Percentiles rank a stretch among this genome's conserved stretches.
phyloP scores from a whole-genome alignment of 2,888 invertebrate species.

The Ectropis crepuscularia region DNA sequence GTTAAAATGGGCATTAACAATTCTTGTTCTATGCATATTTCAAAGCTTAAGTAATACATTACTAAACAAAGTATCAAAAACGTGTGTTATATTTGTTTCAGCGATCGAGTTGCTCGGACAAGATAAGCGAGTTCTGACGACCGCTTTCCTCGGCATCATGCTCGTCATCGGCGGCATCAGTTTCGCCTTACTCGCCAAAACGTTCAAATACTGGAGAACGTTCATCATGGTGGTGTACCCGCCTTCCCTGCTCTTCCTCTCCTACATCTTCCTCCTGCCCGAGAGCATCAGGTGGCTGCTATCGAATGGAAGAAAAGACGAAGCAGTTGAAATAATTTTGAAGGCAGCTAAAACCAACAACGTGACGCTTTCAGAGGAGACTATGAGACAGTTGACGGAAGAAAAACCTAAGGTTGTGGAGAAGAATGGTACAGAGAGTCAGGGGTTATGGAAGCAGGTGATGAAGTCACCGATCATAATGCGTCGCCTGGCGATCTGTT shows the following conservation, averaged over 20 bases:
- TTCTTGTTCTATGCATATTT: not conserved
- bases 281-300: conserved; percentile 92
- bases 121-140: conserved; percentile 73
- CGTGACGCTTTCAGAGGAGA: conserved; percentile 75
- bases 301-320: conserved; percentile 87
- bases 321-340: conserved; percentile 86
- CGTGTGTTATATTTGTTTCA: conserved; percentile 49
- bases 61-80: too few species aligned
- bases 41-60: too few species aligned
- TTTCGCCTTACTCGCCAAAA: conserved; percentile 88
- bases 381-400: conserved; percentile 73
- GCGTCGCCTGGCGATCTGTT: conserved; percentile 72
- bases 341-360: conserved; percentile 87
- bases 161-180: conserved; percentile 89
- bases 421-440: conserved; percentile 56
- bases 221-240: conserved; percentile 88
- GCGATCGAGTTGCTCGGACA: conserved; percentile 77
- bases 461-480: conserved; percentile 72
- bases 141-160: conserved; percentile 74
- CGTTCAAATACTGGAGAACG: conserved; percentile 88
- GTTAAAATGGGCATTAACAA: too few species aligned
- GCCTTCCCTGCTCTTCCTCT: conserved; percentile 88
- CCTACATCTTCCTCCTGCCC: conserved; percentile 89
- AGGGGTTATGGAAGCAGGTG: conserved; percentile 70
- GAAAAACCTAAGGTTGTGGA: conserved; percentile 58